A percentile compares a stretch with the other conserved stretches of the same genome.
Conservation (phyloP, 2,797 vertebrate genomes). For the Sebastiscus tertius region DNA sequence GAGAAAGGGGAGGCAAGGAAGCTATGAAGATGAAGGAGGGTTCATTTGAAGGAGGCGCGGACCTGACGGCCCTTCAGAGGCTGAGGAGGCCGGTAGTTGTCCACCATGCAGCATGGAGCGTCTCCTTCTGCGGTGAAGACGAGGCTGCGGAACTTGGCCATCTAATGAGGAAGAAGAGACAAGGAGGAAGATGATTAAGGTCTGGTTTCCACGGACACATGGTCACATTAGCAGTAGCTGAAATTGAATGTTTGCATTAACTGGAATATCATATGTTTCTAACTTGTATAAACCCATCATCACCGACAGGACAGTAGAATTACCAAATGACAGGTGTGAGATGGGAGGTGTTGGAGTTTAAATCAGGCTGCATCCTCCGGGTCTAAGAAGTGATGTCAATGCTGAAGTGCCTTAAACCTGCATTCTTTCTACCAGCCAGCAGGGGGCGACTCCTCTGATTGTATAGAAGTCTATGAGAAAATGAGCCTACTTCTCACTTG, state of each 20-base stretch:
- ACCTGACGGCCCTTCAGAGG: slow-evolving; percentile 89
- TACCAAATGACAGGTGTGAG: too few species aligned
- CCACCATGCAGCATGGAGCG: slow-evolving; percentile 79
- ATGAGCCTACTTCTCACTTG: too few species aligned
- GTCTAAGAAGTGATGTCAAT: too few species aligned
- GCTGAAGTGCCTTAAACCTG: too few species aligned
- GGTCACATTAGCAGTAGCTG: neutral
- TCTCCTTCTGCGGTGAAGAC: slow-evolving; percentile 86
- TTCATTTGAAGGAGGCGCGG: slow-evolving; percentile 89
- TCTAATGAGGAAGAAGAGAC: slow-evolving; percentile 74
- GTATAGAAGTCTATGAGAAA: too few species aligned
- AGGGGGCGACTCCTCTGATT: too few species aligned
- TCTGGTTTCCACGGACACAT: neutral
- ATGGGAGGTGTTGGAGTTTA: too few species aligned
- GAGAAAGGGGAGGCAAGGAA: neutral
- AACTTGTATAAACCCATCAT: neutral
- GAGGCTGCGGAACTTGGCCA: slow-evolving; percentile 88
- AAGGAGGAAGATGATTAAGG: neutral
- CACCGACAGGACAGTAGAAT: neutral
- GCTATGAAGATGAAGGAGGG: neutral
- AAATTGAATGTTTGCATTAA: neutral
- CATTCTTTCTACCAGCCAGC: too few species aligned
- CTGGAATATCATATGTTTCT: neutral
- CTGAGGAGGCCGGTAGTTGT: slow-evolving; percentile 94
- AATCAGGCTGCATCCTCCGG: too few species aligned